A percentile compares a stretch with the other conserved stretches of the same genome.
Conservation (phyloP, 2,113 vertebrate species). For the Pogonocichla stellata region DNA sequence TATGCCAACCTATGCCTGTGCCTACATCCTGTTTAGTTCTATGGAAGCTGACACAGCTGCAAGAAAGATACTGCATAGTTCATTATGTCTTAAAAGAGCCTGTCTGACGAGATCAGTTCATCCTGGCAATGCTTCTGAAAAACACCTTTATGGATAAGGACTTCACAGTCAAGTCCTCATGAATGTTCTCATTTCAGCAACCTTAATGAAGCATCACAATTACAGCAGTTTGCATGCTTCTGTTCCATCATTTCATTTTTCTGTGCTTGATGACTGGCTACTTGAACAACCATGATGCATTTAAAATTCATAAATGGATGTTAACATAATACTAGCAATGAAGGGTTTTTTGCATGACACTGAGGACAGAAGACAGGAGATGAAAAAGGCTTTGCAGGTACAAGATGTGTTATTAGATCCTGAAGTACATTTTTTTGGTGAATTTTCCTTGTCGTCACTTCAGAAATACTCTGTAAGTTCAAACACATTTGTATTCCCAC, state of each 20-base stretch:
- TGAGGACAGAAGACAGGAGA: neutral
- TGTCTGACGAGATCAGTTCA: neutral
- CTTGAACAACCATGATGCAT: neutral
- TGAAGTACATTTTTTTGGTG: neutral
- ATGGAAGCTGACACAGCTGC: neutral
- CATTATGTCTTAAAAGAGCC: neutral
- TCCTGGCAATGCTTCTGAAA: neutral
- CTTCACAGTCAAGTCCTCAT: neutral
- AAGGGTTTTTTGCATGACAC: neutral
- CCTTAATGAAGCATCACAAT: neutral
- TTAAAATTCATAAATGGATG: constrained; percentile 8
- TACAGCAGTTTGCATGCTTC: neutral
- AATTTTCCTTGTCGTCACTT: neutral
- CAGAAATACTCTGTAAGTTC: neutral
- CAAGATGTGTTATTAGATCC: neutral
- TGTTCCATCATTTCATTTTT: neutral
- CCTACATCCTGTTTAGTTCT: neutral
- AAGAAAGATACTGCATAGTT: neutral
- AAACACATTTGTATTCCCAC: neutral
- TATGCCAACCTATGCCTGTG: neutral
- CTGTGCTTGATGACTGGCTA: neutral
- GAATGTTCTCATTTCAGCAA: neutral
- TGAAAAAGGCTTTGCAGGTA: neutral
- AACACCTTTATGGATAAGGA: neutral
- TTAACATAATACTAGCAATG: neutral